Percentiles rank a stretch among this genome's conserved stretches.
phyloP scores from a whole-genome alignment of 2,113 vertebrate species.

The Megatriorchis doriae region DNA sequence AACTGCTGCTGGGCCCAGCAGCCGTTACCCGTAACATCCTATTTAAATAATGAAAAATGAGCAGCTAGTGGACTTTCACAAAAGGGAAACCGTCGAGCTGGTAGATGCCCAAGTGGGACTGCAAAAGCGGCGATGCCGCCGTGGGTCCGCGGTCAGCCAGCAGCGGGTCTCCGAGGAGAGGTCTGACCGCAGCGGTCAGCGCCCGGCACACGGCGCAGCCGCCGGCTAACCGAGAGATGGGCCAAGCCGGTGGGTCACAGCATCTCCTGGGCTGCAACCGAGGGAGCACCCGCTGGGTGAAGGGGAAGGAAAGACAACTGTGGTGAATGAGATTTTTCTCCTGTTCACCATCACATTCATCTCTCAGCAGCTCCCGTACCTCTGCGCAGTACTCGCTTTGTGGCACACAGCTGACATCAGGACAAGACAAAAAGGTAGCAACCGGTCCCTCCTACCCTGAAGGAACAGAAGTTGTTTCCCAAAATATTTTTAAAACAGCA shows the following conservation, averaged over 20 bases:
- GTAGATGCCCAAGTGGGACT: background rate
- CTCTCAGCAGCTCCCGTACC: background rate
- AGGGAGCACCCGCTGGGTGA: background rate
- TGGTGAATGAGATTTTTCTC: background rate
- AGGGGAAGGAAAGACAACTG: background rate
- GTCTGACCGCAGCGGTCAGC: background rate
- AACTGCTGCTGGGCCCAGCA: constrained; percentile 51
- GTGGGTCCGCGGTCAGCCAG: background rate
- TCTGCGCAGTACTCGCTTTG: background rate
- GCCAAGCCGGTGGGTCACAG: background rate
- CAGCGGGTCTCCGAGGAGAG: background rate
- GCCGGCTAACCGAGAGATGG: background rate
- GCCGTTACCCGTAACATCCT: constrained; percentile 70
- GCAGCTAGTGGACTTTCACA: background rate
- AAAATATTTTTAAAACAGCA: constrained; percentile 35
- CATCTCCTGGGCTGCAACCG: accelerated
- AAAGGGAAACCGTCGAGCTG: background rate
- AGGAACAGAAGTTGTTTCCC: background rate
- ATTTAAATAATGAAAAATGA: constrained; percentile 6
- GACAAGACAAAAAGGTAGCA: constrained; percentile 3
- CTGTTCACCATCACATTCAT: background rate
- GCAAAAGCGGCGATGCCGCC: background rate
- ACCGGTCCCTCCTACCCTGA: background rate
- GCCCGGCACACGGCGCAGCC: accelerated
- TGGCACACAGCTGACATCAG: background rate